Evolutionary conservation across 2,888 invertebrate genomes (phyloP), one percentile per base, ranked within the genome.

Genomic region (Rhagonycha lutea): DNA sequence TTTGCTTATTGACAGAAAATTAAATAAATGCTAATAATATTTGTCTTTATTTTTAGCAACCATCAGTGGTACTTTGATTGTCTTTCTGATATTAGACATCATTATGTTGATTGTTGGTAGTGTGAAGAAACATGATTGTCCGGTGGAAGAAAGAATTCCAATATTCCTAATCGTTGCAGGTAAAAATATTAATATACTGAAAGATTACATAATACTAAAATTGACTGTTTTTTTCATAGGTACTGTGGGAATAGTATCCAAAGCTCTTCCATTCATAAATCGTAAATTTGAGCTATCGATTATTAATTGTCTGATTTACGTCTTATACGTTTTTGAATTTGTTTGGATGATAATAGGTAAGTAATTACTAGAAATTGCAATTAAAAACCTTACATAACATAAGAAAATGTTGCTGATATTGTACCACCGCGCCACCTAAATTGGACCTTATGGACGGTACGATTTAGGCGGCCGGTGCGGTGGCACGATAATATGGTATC

Each of bases 321-420:
- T 72, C 7, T 63, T 73, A 23, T 74, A 69, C 61, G 8, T 74
- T 9, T 74, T 77, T 47, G 77, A 77, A 67, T 65, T 74, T 60
- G 32, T 74, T n/a, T 77, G 77, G 77, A 71, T 70, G n/a, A 77
- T 77, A 65, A 8, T 77, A 65, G 77, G 77, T 77, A 32, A 68
- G 69, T 61, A 70, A 2, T 12, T 5, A 24, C 10, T 12, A 11
- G 3, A 12, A 29, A 14, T 29, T 29, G 9, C 12, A 18, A 10
- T 29, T 10, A 1, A 14, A 12, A 12, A 3, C 4, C 8, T 65
- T 14, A 4, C 14, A 65, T 65, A n/a, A n/a, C 18, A 18, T 18
- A 18, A 18, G 18, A 18, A 18, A 18, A 18, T 1, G 18, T 18
- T 18, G 18, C 18, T 18, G 18, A 18, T 18, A 18, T 18, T 18